Base-by-base conservation (phyloP, 1,140 invertebrate genomes). In the Leptonema lineaticorne region DNA sequence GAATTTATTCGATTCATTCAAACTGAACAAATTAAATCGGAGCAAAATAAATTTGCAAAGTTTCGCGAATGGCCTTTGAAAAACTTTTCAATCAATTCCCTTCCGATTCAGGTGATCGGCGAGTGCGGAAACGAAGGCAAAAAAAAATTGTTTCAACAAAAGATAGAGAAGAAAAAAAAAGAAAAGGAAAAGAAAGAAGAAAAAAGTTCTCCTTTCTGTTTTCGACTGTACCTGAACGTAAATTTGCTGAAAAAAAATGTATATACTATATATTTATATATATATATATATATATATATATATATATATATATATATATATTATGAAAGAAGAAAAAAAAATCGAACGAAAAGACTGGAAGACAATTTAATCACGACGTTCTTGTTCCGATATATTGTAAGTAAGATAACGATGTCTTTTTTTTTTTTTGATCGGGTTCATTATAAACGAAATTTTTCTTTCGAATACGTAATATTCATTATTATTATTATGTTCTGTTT, bases 21-120 rank as follows among this genome's bases (percentile, higher is more conserved):
- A 60, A 28, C 37, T 16, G 24, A 41, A 45, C 59, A 62, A 62
- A 62, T 62, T 62, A 62, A 62, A 41, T 62, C 59, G 59, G 33
- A 33, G 56, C 37, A 58, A 59, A 62, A 62, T 62, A 62, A 62
- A 62, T 62, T 62, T 62, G 33, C 18, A 62, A 62, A 62, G 59
- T 62, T 62, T 62, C 14, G 37, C 59, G 57, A 59, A 59, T 33
- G 59, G 59, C 30, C 30, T 62, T 62, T 45, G 59, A 33, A 62
- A 59, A 62, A 62, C 59, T 62, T 62, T 62, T 62, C 59, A 37
- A 62, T 62, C 59, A 62, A 62, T 62, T 45, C 59, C 45, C 59
- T n/a, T 16, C 37, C 33, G n/a, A 62, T 62, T 45, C 30, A 27
- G 59, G 50, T 53, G 50, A 53, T 53, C 22, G 50, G 20, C 14